Evolutionary conservation across 37 sponge, comb jelly and placozoan species (phyloP).

Genomic region (Ephydatia muelleri): DNA sequence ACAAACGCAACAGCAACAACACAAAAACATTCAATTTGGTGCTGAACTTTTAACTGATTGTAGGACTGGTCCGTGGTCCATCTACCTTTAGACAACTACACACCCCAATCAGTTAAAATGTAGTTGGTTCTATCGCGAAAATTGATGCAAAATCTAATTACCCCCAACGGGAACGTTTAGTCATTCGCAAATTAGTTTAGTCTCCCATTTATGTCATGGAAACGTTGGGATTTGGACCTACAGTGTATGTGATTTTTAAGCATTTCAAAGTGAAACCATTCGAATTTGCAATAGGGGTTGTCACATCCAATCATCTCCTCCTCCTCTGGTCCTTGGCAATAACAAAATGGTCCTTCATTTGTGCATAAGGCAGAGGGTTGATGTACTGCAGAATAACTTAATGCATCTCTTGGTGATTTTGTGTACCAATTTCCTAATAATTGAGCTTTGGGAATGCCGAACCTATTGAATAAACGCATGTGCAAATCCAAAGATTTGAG

Average conservation of each 20-base stretch:
- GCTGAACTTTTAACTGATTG: no score
- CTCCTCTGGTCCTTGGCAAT: constrained; percentile 21
- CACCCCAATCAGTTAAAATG: no score
- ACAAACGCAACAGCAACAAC: no score
- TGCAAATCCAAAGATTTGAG: neutral
- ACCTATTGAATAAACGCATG: neutral
- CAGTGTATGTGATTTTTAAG: constrained; percentile 14
- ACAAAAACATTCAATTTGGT: no score
- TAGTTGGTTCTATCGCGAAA: no score
- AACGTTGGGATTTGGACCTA: no score
- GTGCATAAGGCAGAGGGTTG: neutral
- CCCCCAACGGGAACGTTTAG: no score
- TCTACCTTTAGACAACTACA: no score
- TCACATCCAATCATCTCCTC: constrained; percentile 30
- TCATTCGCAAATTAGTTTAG: no score
- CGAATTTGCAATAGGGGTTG: constrained; percentile 25
- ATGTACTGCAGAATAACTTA: neutral
- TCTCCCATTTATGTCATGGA: no score
- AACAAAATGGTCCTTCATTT: constrained; percentile 15
- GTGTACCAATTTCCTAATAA: constrained; percentile 39
- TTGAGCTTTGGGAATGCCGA: constrained; percentile 36
- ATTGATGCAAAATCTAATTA: no score
- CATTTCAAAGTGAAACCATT: constrained; percentile 66
- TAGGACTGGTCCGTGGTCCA: no score
- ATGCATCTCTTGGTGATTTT: neutral